phyloP scores from a whole-genome alignment of 2,113 vertebrate genomes.

The Budorcas taxicolor region DNA sequence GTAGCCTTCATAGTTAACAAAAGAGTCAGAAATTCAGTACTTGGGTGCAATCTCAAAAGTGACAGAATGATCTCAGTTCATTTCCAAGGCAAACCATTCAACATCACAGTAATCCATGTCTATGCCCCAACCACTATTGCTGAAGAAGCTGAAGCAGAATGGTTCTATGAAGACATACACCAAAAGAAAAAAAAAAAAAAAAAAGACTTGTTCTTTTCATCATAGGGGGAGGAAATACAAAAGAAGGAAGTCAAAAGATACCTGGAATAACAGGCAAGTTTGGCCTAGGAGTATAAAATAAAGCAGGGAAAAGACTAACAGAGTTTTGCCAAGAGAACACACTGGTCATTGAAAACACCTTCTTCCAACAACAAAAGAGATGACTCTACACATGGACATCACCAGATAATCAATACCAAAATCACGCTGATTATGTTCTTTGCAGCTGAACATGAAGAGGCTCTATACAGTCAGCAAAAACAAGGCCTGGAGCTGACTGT shows the following conservation, averaged over 20 bases:
- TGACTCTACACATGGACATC: background rate
- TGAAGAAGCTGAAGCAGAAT: background rate
- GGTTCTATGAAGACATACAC: background rate
- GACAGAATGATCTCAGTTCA: background rate
- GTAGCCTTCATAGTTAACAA: background rate
- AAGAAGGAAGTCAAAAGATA: background rate
- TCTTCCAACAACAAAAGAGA: background rate
- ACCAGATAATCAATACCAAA: background rate
- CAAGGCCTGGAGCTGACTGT: background rate
- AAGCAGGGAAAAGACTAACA: background rate
- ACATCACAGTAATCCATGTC: background rate
- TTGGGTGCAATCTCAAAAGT: background rate
- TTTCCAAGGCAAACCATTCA: background rate
- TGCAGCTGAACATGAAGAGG: background rate
- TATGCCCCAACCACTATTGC: background rate
- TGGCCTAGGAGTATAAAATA: background rate
- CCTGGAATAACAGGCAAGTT: background rate
- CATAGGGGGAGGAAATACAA: background rate
- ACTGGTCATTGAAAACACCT: background rate
- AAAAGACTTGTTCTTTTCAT: background rate
- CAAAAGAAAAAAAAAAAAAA: too few species aligned
- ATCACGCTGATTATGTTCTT: background rate
- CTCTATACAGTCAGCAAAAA: background rate
- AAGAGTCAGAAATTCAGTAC: background rate
- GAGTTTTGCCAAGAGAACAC: background rate